Conservation (phyloP, 2,797 vertebrate species). For the Gambusia yucatana region DNA sequence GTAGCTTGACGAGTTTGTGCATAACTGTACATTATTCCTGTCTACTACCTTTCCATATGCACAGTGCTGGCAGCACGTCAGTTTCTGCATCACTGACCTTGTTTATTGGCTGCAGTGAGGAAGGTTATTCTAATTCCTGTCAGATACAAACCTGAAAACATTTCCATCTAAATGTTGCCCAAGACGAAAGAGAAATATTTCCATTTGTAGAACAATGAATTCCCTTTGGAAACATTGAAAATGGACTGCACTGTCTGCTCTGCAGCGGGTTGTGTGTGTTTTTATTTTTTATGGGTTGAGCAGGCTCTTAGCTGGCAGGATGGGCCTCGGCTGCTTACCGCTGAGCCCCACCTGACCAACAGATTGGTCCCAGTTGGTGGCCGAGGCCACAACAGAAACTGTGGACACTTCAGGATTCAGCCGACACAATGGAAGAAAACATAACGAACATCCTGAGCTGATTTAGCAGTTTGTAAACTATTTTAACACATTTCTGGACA, state of each 20-base stretch:
- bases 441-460: neutral
- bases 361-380: conserved; percentile 79
- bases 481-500: neutral
- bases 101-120: conserved; percentile 3
- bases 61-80: neutral
- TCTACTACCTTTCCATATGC: neutral
- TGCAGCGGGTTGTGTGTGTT: conserved; percentile 29
- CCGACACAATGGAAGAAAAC: conserved; percentile 11
- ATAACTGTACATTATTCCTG: neutral
- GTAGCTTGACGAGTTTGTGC: neutral
- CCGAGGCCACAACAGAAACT: conserved; percentile 44
- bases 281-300: conserved; percentile 26
- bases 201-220: neutral
- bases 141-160: neutral
- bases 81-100: neutral
- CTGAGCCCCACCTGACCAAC: conserved; percentile 71
- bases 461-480: neutral
- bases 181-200: neutral
- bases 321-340: conserved; percentile 45
- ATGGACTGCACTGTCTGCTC: neutral
- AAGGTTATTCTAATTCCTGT: conserved; percentile 11
- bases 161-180: conserved; percentile 15
- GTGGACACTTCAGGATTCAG: conserved; percentile 36
- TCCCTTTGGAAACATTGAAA: neutral
- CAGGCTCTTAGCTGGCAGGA: conserved; percentile 57